Evolutionary conservation across 2,113 vertebrate genomes (phyloP), one percentile per base, ranked within the genome.

Genomic region (Callipepla squamata): DNA sequence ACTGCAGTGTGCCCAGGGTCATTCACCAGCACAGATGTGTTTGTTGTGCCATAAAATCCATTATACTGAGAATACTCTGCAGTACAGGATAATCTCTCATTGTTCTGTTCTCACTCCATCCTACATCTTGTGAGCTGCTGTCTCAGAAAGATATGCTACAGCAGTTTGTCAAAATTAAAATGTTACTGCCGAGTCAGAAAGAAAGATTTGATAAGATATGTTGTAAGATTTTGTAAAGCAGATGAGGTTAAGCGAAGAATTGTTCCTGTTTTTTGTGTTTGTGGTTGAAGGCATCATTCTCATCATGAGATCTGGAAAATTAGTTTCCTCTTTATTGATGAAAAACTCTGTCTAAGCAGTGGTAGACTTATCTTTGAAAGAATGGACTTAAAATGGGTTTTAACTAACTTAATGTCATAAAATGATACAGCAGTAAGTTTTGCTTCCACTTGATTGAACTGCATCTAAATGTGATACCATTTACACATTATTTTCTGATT

Each of bases 221-320:
- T 12, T 69, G 2, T 85, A 61, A 67, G 51, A 66, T n/a, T 34
- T 62, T 32, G 32, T 47, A 21, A 68, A 59, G 13, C 16, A 36
- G 6, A 25, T 38, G 70, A 93, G 58, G 8, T 70, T 53, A 58
- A 80, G 10, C 53, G 80, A 70, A 47, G 5, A 14, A 12, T 28
- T 0, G 0, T 17, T 81, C 6, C 0, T 28, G 9, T 47, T 66
- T 69, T 78, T n/a, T 80, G 9, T 14, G 25, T 82, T 70, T 61
- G 12, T 73, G n/a, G 30, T 22, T 44, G 22, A n/a, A 36, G 38
- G 11, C n/a, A 40, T 78, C 7, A 18, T 82, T 89, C 36, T 62
- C 18, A 13, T 45, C 18, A 2, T 85, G 28, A 55, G 11, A 76
- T 14, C 47, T 76, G 30, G 3, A 47, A 21, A 53, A 70, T 5